Evolutionary conservation across 1,140 invertebrate genomes (phyloP), one percentile per base, ranked within the genome.

Genomic region (Drosophila lowei): DNA sequence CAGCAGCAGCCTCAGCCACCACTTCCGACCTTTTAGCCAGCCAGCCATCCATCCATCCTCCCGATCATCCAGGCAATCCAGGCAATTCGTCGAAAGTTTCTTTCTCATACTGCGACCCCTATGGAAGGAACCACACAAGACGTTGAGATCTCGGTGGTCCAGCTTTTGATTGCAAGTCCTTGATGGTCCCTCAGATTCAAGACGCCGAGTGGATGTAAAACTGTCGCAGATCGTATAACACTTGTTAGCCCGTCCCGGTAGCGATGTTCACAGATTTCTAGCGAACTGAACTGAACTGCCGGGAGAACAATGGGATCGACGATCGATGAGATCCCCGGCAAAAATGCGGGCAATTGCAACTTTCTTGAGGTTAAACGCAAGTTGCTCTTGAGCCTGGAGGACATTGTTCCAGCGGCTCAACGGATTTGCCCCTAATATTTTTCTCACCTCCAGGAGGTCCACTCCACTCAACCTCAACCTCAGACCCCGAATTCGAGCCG

Each of bases 331-430:
- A 55, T 70, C 16, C 54, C 18, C 38, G 23, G 13, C n/a, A 42
- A 49, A 58, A 57, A 88, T 89, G 86, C 86, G 86, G 88, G 86
- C 86, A 90, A 90, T 90, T 76, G 81, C 83, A 84, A 88, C 84
- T 84, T 89, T 90, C 79, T 89, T 89, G 81, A 89, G 86, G 86
- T 89, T 89, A 90, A 89, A 90, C 86, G 86, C 86, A 89, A 89
- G 86, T 80, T 88, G 73, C 73, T 72, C 81, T 85, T 68, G 43
- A 85, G 58, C 62, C 15, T 63, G 18, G 52, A 76, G 61, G 47
- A 46, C 65, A 60, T 80, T 80, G 78, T 81, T 81, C 62, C 38
- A 43, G 30, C 11, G 46, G 28, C 53, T 60, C 65, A 72, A 48
- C 52, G 64, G 61, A 73, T 71, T 77, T 84, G 74, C 63, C 65